Percentiles rank a stretch among this genome's conserved stretches.
Conservation (phyloP, 2,888 invertebrate species). For the Drepana falcataria region DNA sequence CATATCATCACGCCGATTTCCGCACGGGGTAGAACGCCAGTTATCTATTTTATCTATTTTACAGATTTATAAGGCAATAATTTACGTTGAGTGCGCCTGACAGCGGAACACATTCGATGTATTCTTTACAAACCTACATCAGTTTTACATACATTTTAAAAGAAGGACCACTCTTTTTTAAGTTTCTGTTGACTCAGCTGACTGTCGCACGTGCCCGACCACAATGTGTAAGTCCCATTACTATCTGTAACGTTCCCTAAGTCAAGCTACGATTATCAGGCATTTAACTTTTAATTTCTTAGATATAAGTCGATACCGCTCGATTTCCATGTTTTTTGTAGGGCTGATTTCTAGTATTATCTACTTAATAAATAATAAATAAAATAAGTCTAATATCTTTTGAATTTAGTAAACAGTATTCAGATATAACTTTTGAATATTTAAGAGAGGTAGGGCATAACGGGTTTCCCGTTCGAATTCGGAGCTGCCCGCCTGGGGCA, state of each 20-base stretch:
- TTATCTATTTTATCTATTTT: too few species aligned
- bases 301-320: background rate
- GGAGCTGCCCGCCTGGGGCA: too few species aligned
- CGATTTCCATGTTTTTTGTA: background rate
- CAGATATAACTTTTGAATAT: too few species aligned
- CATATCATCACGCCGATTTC: too few species aligned
- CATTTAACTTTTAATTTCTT: conserved; percentile 2
- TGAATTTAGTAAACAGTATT: too few species aligned
- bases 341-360: background rate
- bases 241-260: conserved; percentile 27
- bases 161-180: background rate
- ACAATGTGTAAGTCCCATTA: conserved; percentile 21
- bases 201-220: conserved; percentile 34
- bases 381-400: too few species aligned
- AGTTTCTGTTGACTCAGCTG: conserved; percentile 38
- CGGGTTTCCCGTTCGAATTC: too few species aligned
- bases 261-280: conserved; percentile 9
- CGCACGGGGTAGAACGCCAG: too few species aligned
- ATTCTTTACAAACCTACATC: conserved; percentile 6
- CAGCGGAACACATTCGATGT: conserved; percentile 6
- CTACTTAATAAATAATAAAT: too few species aligned
- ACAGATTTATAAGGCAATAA: too few species aligned
- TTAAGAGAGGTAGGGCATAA: too few species aligned
- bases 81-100: too few species aligned
- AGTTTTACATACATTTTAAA: background rate